Base-by-base conservation (phyloP, 2,888 invertebrate species). In the Harmothoe impar region DNA sequence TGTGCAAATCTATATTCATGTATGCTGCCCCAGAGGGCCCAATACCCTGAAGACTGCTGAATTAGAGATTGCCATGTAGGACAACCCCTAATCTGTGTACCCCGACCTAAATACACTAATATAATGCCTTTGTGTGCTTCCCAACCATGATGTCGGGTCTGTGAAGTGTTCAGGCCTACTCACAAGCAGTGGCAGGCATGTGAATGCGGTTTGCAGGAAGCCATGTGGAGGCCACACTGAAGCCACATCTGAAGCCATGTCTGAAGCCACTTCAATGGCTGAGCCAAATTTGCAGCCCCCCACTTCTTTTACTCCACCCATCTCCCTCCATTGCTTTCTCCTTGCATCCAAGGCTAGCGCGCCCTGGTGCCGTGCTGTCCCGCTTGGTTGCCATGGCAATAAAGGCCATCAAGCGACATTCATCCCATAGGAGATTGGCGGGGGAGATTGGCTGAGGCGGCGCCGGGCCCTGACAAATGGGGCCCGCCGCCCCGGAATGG, bases 361-460 rank as follows among this genome's bases (percentile, higher is more conserved):
- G 72, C 15, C 72, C 72, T 29, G 31, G n/a, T 72, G 25, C 62
- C 62, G 62, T 35, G 43, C 33, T 81, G 81, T 81, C 56, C 56
- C 86, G 54, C 15, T 86, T 25, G 23, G 86, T 86, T 86, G 86
- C 86, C 86, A 86, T 86, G 86, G 86, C 29, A 86, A 86, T 86
- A 86, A 86, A 86, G 86, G 52, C 86, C 86, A 86, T 56, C 52
- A 31, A 56, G 86, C 31, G 86, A 54, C 86, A 54, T 54, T 86
- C 52, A 54, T 54, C 86, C 29, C 54, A 29, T 15, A 86, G 52
- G 86, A 86, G 86, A 86, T 86, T 86, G 86, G 86, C 56, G 54
- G 29, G 86, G 29, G 7, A 86, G 86, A 86, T 86, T 86, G 86
- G 54, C 31, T 86, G 54, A 15, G 52, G 56, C 54, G 86, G 56